Evolutionary conservation across 2,113 vertebrate genomes (phyloP).

Genomic region (Perca schrenkii): DNA sequence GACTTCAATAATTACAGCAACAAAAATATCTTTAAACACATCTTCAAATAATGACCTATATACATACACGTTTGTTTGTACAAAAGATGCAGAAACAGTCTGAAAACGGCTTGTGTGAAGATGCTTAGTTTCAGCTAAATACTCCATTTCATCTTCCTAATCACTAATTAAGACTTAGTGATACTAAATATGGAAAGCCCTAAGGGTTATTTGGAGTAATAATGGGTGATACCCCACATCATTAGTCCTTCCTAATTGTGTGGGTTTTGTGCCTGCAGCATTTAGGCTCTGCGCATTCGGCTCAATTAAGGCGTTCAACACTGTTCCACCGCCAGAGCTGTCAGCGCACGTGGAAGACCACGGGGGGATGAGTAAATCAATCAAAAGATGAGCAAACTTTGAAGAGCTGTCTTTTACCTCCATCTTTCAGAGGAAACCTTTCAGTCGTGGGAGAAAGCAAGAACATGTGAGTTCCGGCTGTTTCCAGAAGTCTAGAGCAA

Average conservation of each 20-base stretch:
- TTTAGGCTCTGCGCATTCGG: constrained; percentile 54
- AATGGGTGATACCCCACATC: constrained; percentile 69
- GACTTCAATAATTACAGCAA: constrained; percentile 30
- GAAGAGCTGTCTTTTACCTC: constrained; percentile 62
- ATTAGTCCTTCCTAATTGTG: constrained; percentile 78
- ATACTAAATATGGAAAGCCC: constrained; percentile 64
- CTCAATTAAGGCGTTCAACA: constrained; percentile 73
- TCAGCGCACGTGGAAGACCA: constrained; percentile 59
- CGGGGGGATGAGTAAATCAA: constrained; percentile 75
- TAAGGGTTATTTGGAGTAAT: constrained; percentile 75
- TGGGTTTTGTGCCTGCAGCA: constrained; percentile 69
- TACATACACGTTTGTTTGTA: constrained; percentile 30
- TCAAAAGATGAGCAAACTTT: constrained; percentile 65
- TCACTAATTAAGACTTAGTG: constrained; percentile 68
- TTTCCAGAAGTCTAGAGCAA: constrained; percentile 51
- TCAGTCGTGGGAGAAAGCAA: constrained; percentile 48
- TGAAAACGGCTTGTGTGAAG: constrained; percentile 20
- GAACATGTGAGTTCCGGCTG: constrained; percentile 42
- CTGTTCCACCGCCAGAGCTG: constrained; percentile 67
- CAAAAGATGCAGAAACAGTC: constrained; percentile 19
- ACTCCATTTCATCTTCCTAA: constrained; percentile 53
- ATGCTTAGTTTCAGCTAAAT: constrained; percentile 37
- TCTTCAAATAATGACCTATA: constrained; percentile 46
- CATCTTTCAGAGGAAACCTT: constrained; percentile 56
- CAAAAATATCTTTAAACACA: constrained; percentile 5